Base-by-base conservation (phyloP, 2,888 invertebrate species). In the Nudaria mundana region DNA sequence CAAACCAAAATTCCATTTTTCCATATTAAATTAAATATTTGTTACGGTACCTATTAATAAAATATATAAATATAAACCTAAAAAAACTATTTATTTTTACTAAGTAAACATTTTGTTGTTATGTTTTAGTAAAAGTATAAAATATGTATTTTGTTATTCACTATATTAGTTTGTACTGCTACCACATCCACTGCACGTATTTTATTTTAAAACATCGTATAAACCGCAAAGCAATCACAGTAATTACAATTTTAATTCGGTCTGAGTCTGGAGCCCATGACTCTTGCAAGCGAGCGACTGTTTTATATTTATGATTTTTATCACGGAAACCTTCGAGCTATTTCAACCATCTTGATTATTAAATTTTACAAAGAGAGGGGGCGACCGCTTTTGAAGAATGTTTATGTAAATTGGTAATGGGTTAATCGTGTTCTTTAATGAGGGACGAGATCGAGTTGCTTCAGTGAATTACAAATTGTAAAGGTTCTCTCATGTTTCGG, bases 211-310 rank as follows among this genome's bases (percentile, higher is more conserved):
- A 45, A 26, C 57, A 51, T 62, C 42, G 58, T 54, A 57, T 54
- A 62, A 60, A 56, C 59, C 57, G 61, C 68, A 50, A 60, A 60
- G 66, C 71, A 69, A 70, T 71, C 67, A 60, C 61, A 52, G 69
- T 72, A 72, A 72, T 72, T 72, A 69, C 70, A 66, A 68, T 56
- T 70, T 72, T 71, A 72, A 72, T 64, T 70, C 63, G 55, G 61
- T 48, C 40, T 49, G 56, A 47, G n/a, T n/a, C n/a, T n/a, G n/a
- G n/a, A n/a, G n/a, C n/a, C n/a, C n/a, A n/a, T n/a, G n/a, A n/a
- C n/a, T 47, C 38, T 42, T 37, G 36, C 37, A 31, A 44, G 18
- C 30, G 10, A 28, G 23, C 40, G 33, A 25, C 41, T 35, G 46
- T 51, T 49, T 53, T 58, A 61, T 58, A 61, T 58, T 56, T 61